Evolutionary conservation across 2,113 vertebrate genomes (phyloP), one percentile per base, ranked within the genome.

Genomic region (Cricetomys ansorgei): DNA sequence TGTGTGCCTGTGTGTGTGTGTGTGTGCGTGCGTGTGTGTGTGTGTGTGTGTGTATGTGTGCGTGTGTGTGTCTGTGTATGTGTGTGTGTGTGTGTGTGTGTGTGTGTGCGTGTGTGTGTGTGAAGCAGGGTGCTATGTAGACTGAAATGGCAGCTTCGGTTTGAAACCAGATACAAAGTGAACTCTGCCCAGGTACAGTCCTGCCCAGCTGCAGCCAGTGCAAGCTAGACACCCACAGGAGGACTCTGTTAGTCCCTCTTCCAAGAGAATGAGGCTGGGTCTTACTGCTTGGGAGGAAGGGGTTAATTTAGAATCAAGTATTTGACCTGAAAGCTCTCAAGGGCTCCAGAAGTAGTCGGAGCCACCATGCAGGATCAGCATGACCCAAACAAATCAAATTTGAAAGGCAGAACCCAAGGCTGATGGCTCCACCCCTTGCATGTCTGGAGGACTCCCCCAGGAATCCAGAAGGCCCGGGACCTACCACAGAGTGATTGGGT

Each of bases 161-260:
- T 81, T 80, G 80, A 92, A 89, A 94, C 76, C 85, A 45, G 85
- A 88, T 25, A 21, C 0, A 88, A 64, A 94, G 76, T 77, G 93
- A 91, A 10, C 40, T 75, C 75, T 9, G 13, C 29, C 40, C 6
- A 12, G 10, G 23, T 10, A 72, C 34, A 10, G 55, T 65, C 69
- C 17, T 4, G 55, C 79, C n/a, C 65, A 0, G 57, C 1, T 75
- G 43, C 72, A 0, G 76, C 80, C 93, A 88, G 67, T 6, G 0
- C 55, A 89, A 81, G 23, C 75, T 57, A 27, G 34, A 73, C 48
- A 62, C 92, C 73, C 88, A 11, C 31, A 27, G 70, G 34, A 88
- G 87, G 50, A 45, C 34, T 55, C 72, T 16, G 21, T 1, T 7
- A 59, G 16, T 72, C 25, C 65, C 85, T n/a, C 48, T 48, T 65